These are phyloP conservation scores for Cyanistes caeruleus DNA, from an alignment of 2,113 vertebrate species.

Conservation along the genomic window DNA sequence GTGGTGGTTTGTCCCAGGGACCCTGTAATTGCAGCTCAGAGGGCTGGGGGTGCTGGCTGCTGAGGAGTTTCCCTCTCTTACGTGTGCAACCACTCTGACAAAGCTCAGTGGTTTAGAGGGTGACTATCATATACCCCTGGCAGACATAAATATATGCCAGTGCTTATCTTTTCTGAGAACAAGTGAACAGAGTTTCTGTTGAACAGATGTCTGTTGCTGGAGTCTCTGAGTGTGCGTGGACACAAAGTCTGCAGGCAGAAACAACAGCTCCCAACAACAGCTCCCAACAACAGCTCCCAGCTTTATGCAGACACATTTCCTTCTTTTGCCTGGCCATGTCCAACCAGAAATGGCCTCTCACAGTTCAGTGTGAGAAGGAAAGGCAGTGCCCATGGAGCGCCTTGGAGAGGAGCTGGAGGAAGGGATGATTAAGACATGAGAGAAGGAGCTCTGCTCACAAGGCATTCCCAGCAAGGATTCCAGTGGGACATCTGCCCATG, in stretches of 20 bases:
- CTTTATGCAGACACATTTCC: not conserved
- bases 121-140: not conserved
- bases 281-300: not conserved
- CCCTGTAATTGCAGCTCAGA: not conserved
- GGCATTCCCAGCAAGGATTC: not conserved
- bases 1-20: not conserved
- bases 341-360: not conserved
- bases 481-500: fast-evolving
- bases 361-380: fast-evolving
- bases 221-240: not conserved
- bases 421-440: not conserved
- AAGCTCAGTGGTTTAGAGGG: not conserved
- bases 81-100: not conserved
- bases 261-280: not conserved
- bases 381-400: not conserved
- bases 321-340: not conserved
- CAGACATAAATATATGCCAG: not conserved
- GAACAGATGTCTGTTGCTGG: not conserved
- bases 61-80: not conserved
- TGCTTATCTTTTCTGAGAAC: not conserved
- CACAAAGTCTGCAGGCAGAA: not conserved
- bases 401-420: not conserved
- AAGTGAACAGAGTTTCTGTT: not conserved
- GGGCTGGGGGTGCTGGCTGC: not conserved
- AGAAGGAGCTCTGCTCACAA: not conserved